These are phyloP conservation scores for Drosophila parthenogenetica DNA, from an alignment of 2,888 invertebrate genomes.

Conservation along the genomic window DNA sequence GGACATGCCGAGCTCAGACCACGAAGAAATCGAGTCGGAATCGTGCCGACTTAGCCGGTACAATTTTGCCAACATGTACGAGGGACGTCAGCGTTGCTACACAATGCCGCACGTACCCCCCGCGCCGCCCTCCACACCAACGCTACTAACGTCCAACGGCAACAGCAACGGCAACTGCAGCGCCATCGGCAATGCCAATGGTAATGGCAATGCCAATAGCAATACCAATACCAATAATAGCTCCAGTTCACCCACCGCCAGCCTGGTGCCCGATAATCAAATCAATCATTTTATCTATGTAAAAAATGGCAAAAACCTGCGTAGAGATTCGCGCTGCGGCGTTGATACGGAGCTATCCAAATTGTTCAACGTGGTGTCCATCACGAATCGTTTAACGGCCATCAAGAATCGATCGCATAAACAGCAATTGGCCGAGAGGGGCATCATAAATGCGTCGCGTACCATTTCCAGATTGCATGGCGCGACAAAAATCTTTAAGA, in stretches of 20 bases:
- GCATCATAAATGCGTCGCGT: conserved; percentile 77
- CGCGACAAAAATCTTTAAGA: conserved; percentile 79
- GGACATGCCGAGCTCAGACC: conserved; percentile 74
- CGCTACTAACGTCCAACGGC: conserved; percentile 77
- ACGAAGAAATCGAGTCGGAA: conserved; percentile 69
- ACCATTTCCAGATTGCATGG: conserved; percentile 77
- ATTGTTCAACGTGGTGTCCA: conserved; percentile 81
- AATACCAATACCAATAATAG: conserved; percentile 39
- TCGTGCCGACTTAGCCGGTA: conserved; percentile 72
- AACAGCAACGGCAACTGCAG: conserved; percentile 53
- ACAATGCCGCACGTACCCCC: conserved; percentile 82
- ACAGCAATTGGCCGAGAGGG: conserved; percentile 68
- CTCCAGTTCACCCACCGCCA: conserved; percentile 62
- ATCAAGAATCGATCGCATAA: conserved; percentile 61
- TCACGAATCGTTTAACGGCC: conserved; percentile 70
- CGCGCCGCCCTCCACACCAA: conserved; percentile 83
- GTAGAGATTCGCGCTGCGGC: conserved; percentile 80
- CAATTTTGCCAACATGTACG: conserved; percentile 70
- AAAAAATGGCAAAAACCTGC: conserved; percentile 73
- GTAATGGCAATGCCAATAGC: conserved; percentile 27
- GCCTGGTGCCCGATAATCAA: conserved; percentile 67
- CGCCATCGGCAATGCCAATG: conserved; percentile 5
- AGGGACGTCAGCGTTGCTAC: conserved; percentile 78
- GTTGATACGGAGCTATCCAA: conserved; percentile 82
- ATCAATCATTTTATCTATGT: conserved; percentile 74